Conservation (phyloP, 1,140 invertebrate genomes). For the Brachionus rubens region DNA sequence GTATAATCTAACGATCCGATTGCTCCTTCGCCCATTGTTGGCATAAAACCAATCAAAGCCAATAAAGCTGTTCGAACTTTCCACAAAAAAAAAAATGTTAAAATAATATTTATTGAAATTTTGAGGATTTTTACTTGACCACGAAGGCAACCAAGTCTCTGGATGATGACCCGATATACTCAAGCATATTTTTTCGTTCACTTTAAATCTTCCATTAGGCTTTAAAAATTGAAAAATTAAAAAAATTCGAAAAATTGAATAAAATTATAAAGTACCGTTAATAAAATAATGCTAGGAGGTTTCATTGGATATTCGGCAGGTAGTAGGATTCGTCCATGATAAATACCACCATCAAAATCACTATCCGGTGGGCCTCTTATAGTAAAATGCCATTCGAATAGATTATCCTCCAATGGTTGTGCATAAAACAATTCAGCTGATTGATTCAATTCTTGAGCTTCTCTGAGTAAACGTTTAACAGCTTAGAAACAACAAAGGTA, state of each 20-base stretch:
- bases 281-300: slow-evolving; percentile 86
- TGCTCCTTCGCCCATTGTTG: slow-evolving; percentile 76
- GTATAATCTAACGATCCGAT: slow-evolving; percentile 85
- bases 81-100: slow-evolving; percentile 50
- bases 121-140: slow-evolving; percentile 68
- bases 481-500: slow-evolving; percentile 56
- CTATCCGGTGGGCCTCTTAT: slow-evolving; percentile 78
- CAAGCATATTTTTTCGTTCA: slow-evolving; percentile 89
- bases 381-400: slow-evolving; percentile 98
- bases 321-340: slow-evolving; percentile 83
- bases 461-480: slow-evolving; percentile 87
- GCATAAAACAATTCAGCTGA: slow-evolving; percentile 86
- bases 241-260: background rate
- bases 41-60: slow-evolving; percentile 88
- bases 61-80: slow-evolving; percentile 85
- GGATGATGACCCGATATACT: slow-evolving; percentile 96
- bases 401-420: slow-evolving; percentile 84
- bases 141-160: slow-evolving; percentile 92
- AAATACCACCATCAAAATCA: slow-evolving; percentile 83
- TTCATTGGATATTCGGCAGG: slow-evolving; percentile 93
- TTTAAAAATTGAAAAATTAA: slow-evolving; percentile 59
- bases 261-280: slow-evolving; percentile 69
- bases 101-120: background rate
- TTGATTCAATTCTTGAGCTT: slow-evolving; percentile 78
- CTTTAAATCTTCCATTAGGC: slow-evolving; percentile 91